Conservation (phyloP, 2,113 vertebrate species). For the Anoplopoma fimbria region DNA sequence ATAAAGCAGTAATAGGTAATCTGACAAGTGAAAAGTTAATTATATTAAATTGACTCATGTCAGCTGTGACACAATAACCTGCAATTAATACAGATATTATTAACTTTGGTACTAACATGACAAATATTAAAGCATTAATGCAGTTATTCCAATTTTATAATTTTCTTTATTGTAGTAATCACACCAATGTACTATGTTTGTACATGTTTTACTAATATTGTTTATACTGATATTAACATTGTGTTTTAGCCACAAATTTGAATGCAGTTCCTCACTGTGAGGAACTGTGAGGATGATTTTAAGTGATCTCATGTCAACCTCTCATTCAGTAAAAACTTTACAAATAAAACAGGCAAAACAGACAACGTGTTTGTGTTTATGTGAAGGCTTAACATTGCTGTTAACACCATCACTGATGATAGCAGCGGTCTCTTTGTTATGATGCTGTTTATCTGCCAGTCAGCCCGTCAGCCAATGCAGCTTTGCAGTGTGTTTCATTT, state of each 20-base stretch:
- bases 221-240: background rate
- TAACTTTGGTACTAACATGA: background rate
- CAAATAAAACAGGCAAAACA: slow-evolving; percentile 9
- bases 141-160: background rate
- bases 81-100: background rate
- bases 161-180: background rate
- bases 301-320: background rate
- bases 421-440: background rate
- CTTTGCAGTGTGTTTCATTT: background rate
- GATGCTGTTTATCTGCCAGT: background rate
- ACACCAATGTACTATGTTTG: background rate
- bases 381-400: background rate
- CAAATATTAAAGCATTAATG: background rate
- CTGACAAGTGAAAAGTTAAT: background rate
- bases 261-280: background rate
- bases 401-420: background rate
- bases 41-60: background rate
- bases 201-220: background rate
- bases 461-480: background rate
- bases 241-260: background rate
- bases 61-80: background rate
- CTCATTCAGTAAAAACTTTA: background rate
- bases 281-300: background rate
- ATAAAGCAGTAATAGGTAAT: background rate
- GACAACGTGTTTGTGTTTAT: background rate